phyloP scores from a whole-genome alignment of 30 jellyfish, hydroid and myxozoan species.

The Morbakka virulenta region DNA sequence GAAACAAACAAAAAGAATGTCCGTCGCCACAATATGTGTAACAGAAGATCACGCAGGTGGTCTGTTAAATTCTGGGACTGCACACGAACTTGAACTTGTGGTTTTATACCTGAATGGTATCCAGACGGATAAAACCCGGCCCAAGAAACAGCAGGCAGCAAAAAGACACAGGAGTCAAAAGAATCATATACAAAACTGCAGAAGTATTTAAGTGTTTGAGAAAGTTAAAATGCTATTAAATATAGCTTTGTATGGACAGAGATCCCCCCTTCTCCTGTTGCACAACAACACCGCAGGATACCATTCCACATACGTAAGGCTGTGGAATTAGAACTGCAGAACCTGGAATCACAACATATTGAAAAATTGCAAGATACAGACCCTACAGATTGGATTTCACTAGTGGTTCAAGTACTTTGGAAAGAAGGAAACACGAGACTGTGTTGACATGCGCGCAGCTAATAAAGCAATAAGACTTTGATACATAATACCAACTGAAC shows the following conservation, averaged over 20 bases:
- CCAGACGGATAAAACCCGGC: constrained; percentile 4
- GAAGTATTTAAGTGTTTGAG: constrained; percentile 22
- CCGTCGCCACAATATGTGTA: too few relatives aligned
- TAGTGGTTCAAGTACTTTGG: constrained; percentile 9
- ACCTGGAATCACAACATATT: constrained; percentile 28
- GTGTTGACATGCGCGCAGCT: constrained; percentile 12
- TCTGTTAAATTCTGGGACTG: constrained; percentile 29
- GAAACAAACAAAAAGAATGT: too few relatives aligned
- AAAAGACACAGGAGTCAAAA: constrained; percentile 1
- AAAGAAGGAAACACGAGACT: constrained; percentile 24
- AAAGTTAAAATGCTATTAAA: constrained; percentile 8
- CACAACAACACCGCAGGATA: constrained; percentile 28
- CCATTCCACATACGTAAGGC: constrained; percentile 20
- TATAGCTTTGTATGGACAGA: constrained; percentile 8
- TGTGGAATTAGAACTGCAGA: constrained; percentile 39
- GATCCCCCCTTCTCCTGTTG: constrained; percentile 14
- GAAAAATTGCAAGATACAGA: constrained; percentile 41
- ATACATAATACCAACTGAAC: too few relatives aligned
- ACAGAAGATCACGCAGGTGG: constrained; percentile 61
- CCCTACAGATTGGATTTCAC: background rate
- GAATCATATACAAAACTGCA: constrained; percentile 6
- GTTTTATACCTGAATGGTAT: background rate
- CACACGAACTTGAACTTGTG: constrained; percentile 25
- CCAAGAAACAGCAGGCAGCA: too few relatives aligned
- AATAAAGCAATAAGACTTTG: background rate